phyloP scores from a whole-genome alignment of 64 coral and sea anemone species.

The Dendronephthya gigantea region DNA sequence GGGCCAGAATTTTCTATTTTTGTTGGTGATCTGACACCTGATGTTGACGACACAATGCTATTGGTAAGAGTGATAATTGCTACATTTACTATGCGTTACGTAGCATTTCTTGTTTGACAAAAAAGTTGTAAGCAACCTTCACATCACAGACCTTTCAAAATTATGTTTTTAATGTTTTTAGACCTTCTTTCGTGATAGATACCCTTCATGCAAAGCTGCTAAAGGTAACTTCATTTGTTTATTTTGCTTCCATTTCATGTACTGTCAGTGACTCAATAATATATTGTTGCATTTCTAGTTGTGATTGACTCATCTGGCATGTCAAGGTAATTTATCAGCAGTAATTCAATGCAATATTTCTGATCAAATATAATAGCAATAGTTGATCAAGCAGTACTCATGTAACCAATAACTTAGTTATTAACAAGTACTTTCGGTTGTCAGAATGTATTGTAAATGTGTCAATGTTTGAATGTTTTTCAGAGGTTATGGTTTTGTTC shows the following conservation, averaged over 20 bases:
- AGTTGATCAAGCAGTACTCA: no score
- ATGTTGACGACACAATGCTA: constrained; percentile 60
- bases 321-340: constrained; percentile 47
- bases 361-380: no score
- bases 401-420: not conserved
- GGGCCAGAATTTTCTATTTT: constrained; percentile 94
- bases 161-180: constrained; percentile 12
- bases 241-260: no score
- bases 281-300: constrained; percentile 49
- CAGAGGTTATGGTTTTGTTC: constrained; percentile 98
- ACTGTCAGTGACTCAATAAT: no score
- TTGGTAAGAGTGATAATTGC: constrained; percentile 34
- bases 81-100: not conserved
- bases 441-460: not conserved
- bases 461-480: not conserved
- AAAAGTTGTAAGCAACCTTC: not conserved
- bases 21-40: constrained; percentile 95
- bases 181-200: constrained; percentile 78
- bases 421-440: not conserved
- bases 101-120: not conserved
- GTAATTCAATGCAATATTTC: not conserved
- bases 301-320: constrained; percentile 79
- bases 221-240: constrained; percentile 50
- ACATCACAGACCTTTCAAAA: not conserved
- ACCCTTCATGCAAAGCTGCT: constrained; percentile 79